Conservation (phyloP, 1,140 invertebrate species). For the Drosophila teissieri region DNA sequence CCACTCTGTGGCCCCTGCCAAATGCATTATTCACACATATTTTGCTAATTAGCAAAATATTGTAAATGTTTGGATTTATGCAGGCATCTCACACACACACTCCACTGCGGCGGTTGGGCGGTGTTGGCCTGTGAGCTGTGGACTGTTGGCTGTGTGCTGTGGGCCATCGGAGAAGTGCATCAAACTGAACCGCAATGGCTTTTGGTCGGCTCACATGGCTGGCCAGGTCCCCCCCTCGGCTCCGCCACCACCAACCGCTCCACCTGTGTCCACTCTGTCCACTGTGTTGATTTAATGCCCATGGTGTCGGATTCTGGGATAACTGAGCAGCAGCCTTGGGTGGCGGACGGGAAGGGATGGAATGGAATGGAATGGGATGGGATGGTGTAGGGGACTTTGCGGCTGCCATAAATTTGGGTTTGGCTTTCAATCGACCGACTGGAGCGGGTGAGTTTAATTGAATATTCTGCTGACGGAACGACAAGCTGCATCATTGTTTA, state of each 20-base stretch:
- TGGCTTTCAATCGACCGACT: constrained; percentile 70
- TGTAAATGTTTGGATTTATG: constrained; percentile 82
- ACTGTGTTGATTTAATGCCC: constrained; percentile 72
- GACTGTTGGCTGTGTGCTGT: neutral
- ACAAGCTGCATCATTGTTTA: constrained; percentile 14
- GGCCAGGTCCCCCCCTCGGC: constrained; percentile 9
- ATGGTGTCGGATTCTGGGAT: constrained; percentile 51
- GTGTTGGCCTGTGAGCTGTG: neutral
- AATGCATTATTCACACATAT: constrained; percentile 81
- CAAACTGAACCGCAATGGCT: constrained; percentile 60
- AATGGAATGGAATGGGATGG: neutral
- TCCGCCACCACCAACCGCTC: no score
- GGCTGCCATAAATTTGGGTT: constrained; percentile 69
- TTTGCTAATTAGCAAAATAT: constrained; percentile 82
- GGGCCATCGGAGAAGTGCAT: constrained; percentile 57
- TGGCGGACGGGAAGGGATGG: neutral
- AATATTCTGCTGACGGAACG: constrained; percentile 58
- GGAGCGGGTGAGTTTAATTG: constrained; percentile 55
- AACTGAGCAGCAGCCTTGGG: constrained; percentile 33
- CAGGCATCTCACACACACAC: constrained; percentile 30
- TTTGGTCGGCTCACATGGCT: constrained; percentile 54
- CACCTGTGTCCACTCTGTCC: constrained; percentile 24
- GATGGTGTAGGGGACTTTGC: constrained; percentile 37
- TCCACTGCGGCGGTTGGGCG: neutral
- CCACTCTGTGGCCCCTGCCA: constrained; percentile 14